Evolutionary conservation across 2,113 vertebrate genomes (phyloP).

Genomic region (Brachionichthys hirsutus): DNA sequence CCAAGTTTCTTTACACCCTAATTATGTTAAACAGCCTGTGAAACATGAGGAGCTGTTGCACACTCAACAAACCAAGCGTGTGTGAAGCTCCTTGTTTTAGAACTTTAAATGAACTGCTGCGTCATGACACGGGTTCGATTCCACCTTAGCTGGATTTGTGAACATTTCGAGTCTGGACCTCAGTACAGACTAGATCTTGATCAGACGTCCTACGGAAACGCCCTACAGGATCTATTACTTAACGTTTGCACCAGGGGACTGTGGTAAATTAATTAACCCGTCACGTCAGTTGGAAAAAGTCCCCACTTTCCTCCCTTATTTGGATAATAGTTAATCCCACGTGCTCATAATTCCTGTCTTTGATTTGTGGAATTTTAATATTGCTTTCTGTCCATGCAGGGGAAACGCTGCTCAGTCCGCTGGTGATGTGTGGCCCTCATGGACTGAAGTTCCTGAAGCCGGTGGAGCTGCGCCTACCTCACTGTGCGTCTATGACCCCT

Average conservation of each 20-base stretch:
- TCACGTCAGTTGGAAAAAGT: not conserved
- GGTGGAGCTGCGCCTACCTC: constrained; percentile 98
- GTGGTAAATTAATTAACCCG: constrained; percentile 14
- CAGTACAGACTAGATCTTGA: too few species aligned
- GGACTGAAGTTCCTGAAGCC: constrained; percentile 99
- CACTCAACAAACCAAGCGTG: not conserved
- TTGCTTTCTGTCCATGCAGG: constrained; percentile 72
- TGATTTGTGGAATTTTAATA: constrained; percentile 22
- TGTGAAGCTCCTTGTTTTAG: not conserved
- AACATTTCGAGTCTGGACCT: too few species aligned
- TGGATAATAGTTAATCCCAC: constrained; percentile 20
- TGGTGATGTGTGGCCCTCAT: constrained; percentile 98
- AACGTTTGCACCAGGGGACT: constrained; percentile 2
- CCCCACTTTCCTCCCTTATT: not conserved
- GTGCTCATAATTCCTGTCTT: constrained; percentile 10
- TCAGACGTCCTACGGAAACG: too few species aligned
- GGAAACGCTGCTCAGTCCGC: constrained; percentile 96
- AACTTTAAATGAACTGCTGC: too few species aligned
- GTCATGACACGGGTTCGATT: too few species aligned
- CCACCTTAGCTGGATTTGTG: too few species aligned
- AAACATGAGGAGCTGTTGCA: not conserved
- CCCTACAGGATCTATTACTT: not conserved
- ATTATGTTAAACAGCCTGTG: constrained; percentile 9
- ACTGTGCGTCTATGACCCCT: constrained; percentile 99
- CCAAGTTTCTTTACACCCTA: not conserved